Percentiles rank a stretch among this genome's conserved stretches.
Conservation (phyloP, 2,113 vertebrate species). For the Rhea pennata region DNA sequence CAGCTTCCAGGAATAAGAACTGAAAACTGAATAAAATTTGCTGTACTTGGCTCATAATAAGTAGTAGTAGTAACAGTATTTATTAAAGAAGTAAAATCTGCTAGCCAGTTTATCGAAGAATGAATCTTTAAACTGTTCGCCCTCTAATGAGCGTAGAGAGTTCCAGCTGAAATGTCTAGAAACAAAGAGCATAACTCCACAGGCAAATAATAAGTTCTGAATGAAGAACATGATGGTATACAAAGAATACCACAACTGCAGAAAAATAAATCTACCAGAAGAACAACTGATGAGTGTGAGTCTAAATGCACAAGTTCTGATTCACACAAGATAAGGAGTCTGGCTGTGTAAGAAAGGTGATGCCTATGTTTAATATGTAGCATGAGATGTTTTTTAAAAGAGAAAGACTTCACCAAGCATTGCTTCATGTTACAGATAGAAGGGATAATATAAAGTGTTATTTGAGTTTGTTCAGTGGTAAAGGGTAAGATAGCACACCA, state of each 20-base stretch:
- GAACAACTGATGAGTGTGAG: not conserved
- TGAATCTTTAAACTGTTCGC: not conserved
- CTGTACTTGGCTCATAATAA: not conserved
- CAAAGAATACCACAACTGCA: not conserved
- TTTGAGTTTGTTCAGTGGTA: slow-evolving; percentile 21
- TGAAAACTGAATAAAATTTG: not conserved
- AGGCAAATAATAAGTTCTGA: not conserved
- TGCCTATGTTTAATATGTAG: not conserved
- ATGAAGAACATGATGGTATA: not conserved
- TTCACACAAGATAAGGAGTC: not conserved
- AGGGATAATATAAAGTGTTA: not conserved
- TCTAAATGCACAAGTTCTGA: not conserved
- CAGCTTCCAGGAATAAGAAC: not conserved
- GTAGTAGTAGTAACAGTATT: not conserved
- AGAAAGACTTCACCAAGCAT: not conserved
- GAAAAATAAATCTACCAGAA: not conserved
- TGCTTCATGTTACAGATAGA: not conserved
- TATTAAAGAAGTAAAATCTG: not conserved
- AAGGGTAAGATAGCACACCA: not conserved
- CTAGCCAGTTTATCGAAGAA: not conserved
- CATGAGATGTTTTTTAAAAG: not conserved
- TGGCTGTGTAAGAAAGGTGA: not conserved
- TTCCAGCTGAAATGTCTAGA: not conserved
- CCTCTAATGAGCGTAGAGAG: not conserved
- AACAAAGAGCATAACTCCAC: not conserved